These are phyloP conservation scores for Cariama cristata DNA, from an alignment of 2,113 vertebrate genomes.

Conservation along the genomic window DNA sequence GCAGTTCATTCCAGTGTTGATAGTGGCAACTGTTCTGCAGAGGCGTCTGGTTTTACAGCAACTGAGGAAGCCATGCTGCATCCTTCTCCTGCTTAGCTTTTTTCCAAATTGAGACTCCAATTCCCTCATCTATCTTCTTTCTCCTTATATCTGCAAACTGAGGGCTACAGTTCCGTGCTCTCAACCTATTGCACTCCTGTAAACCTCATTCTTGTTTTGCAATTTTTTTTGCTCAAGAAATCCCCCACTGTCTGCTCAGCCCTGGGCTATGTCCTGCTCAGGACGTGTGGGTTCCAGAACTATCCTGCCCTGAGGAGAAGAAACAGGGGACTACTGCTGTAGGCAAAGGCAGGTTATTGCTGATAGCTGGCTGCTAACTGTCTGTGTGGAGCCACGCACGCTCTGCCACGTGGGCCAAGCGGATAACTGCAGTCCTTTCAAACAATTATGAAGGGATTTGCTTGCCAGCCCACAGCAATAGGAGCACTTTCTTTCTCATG, in stretches of 20 bases:
- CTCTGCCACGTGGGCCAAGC: not conserved
- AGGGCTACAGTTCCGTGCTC: not conserved
- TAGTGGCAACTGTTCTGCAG: not conserved
- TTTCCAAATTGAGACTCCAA: not conserved
- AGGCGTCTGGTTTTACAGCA: not conserved
- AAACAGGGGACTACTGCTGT: not conserved
- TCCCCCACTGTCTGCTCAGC: fast-evolving
- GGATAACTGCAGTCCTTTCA: not conserved
- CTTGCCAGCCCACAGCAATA: not conserved
- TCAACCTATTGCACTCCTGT: fast-evolving
- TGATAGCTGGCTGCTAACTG: not conserved
- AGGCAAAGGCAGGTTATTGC: not conserved
- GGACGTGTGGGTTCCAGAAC: not conserved
- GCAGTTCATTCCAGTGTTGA: not conserved
- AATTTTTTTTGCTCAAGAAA: not conserved
- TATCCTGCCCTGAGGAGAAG: not conserved
- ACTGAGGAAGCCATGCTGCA: not conserved
- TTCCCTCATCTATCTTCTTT: not conserved
- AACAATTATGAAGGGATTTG: not conserved
- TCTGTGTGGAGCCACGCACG: not conserved
- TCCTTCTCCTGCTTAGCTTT: not conserved
- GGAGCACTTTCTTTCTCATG: not conserved
- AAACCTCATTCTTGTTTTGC: not conserved
- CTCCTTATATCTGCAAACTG: not conserved
- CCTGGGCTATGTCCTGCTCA: not conserved